Evolutionary conservation across 2,888 invertebrate species (phyloP), one percentile per base, ranked within the genome.

Genomic region (Drosophila imparisetae): DNA sequence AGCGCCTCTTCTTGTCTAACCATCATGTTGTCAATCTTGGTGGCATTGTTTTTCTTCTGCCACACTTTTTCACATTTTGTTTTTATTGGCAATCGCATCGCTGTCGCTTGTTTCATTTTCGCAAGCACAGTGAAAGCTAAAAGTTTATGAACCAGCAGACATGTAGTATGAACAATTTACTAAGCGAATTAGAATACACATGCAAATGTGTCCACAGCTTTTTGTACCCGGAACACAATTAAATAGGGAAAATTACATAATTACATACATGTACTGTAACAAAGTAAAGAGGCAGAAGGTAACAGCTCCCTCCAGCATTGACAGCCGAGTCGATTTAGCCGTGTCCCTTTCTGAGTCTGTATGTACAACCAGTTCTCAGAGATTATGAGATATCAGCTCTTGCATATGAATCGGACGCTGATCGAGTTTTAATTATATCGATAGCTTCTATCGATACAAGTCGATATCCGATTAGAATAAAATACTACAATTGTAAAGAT

Each of bases 11-110:
- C 88, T 90, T 90, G 91, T 90, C 86, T 86, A 90, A 88, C 84
- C 86, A 87, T 90, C 86, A 90, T 72, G 82, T 73, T 91, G 91
- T 91, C 92, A 91, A 91, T 90, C 91, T 85, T 86, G 86, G 86
- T 91, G 90, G 91, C 80, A 90, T 86, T 86, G 78, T 81, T 81
- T 79, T 91, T 86, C 69, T 79, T 42, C 70, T 78, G 64, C 68
- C 70, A 70, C 60, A 58, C 48, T 76, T 78, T 79, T 76, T 80
- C 63, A 59, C 71, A 80, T 67, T 71, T 53, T 55, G 70, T 72
- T 69, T 72, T 72, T 73, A 66, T 75, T 71, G 71, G 68, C 82
- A 75, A 74, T 69, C 74, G 75, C 70, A 69, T 68, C 58, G 54
- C 64, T 60, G 66, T 42, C 62, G 53, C 45, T 49, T 62, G 53